Base-by-base conservation (phyloP, 2,888 invertebrate genomes). In the Halictus ligatus region DNA sequence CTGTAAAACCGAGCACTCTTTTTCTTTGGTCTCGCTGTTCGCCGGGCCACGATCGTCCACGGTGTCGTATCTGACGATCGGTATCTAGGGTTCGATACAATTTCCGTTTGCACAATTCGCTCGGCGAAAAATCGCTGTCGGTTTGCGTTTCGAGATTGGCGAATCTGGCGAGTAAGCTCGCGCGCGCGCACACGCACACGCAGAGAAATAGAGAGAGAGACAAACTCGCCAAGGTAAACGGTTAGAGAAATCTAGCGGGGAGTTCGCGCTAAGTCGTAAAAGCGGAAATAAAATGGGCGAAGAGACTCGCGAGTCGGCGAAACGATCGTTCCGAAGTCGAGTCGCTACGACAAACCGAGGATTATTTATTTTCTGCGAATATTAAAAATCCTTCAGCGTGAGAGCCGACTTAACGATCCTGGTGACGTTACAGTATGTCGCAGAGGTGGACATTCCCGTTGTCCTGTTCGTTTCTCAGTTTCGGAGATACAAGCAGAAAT, bases 1-100 rank as follows among this genome's bases (percentile, higher is more conserved):
- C 90, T 89, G 91, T 91, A 90, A 85, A 89, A 75, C 74, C 78
- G 60, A 79, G 67, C 81, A 75, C 77, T 83, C 84, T 81, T 86
- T 86, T 80, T 43, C n/a, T 71, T 43, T 43, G n/a, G 58, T 69
- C n/a, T 78, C 79, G 73, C 73, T 83, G 84, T 88, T 78, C 73
- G 74, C 67, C 71, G 46, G 43, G 73, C 15, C 21, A 40, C 58
- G 54, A 77, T 77, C 54, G 69, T 18, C 43, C n/a, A 58, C n/a
- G 48, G 18, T 54, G 21, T 54, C 43, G 46, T 35, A 54, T 50
- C 13, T n/a, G 25, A 25, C 69, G 67, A 71, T 71, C 71, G n/a
- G 5, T 43, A 71, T 71, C 40, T 10, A 0, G 13, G 2, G 40
- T 12, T 13, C 5, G n/a, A 40, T 40, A 40, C 40, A 69, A 40